Base-by-base conservation (phyloP, 2,888 invertebrate species). In the Octodonta nipae region DNA sequence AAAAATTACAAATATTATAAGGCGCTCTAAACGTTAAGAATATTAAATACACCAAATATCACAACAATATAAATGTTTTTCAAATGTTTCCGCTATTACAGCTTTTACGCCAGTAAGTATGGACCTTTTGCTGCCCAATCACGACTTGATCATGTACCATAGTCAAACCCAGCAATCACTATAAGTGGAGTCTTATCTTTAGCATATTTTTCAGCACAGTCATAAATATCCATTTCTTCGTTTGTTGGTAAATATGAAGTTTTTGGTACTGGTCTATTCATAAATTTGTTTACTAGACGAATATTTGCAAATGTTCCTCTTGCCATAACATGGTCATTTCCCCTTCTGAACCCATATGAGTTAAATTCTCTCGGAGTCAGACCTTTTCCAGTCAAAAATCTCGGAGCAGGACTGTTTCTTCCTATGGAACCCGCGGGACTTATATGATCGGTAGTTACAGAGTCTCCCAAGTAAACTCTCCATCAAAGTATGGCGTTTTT, bases 111-210 rank as follows among this genome's bases (percentile, higher is more conserved):
- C 63, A 91, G 61, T 33, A 96, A 67, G 61, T 76, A 89, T 0
- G 96, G 93, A 36, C 96, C 98, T 56, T 98, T 98, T 0, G 96
- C 96, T 1, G 96, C 96, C 96, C 98, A 98, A 63, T 98, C 96
- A 12, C 98, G 71, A 30, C 93, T 92, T 1, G 95, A 95, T 0
- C 98, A 96, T 0, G 88, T 88, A 0, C 98, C 96, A 56, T 98
- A 98, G 60, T 98, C 96, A 57, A 93, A 93, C 1, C 96, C 96
- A 11, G 89, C 92, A 7, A 96, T 65, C 4, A 89, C 74, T 30
- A 96, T 81, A 10, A 93, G 65, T 0, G 83, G 75, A 0, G 75
- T 76, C 2, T 73, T 71, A 40, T 87, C 86, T 22, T 70, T 62
- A 6, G 68, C 70, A 59, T 98, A 98, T 55, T 82, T 73, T 51